A percentile compares a stretch with the other conserved stretches of the same genome.
Conservation (phyloP, 2,888 invertebrate genomes). For the Galeopsomyia nigrocyanea region DNA sequence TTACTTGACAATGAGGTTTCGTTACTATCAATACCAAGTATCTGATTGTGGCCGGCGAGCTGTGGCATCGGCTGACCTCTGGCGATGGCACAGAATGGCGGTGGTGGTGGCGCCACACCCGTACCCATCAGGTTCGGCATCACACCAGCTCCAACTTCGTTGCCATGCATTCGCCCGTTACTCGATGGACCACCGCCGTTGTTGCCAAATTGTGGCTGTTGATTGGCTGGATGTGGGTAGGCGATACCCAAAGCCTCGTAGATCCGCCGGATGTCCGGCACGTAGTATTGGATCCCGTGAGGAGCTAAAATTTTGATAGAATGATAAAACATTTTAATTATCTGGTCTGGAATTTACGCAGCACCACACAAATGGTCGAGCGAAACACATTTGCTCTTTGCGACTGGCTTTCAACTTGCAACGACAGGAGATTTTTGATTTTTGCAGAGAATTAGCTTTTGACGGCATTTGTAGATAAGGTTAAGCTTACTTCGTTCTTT, state of each 20-base stretch:
- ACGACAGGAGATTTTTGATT: too few relatives aligned
- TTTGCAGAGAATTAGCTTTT: too few relatives aligned
- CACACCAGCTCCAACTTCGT: slow-evolving; percentile 14
- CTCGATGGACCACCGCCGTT: slow-evolving; percentile 4
- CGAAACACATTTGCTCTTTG: too few relatives aligned
- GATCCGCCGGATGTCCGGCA: slow-evolving; percentile 40
- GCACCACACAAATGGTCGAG: too few relatives aligned
- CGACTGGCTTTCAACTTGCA: too few relatives aligned
- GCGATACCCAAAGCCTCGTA: slow-evolving; percentile 45
- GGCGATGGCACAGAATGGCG: slow-evolving; percentile 28
- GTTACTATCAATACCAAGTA: slow-evolving; percentile 42
- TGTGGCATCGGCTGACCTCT: slow-evolving; percentile 10
- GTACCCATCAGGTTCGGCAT: slow-evolving; percentile 39
- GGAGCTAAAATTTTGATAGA: slow-evolving; percentile 2
- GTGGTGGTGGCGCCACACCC: slow-evolving; percentile 1
- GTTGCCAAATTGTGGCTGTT: not conserved
- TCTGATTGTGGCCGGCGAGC: slow-evolving; percentile 40
- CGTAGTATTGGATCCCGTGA: slow-evolving; percentile 31
- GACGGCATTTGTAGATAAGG: too few relatives aligned
- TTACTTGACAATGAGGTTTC: slow-evolving; percentile 1
- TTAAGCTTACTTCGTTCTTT: slow-evolving; percentile 46
- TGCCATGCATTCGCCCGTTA: not conserved
- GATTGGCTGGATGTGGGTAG: slow-evolving; percentile 27
- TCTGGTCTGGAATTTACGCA: too few relatives aligned
- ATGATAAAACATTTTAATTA: too few relatives aligned